Base-by-base conservation (phyloP, 2,888 invertebrate species). In the Toxonevra muliebris region DNA sequence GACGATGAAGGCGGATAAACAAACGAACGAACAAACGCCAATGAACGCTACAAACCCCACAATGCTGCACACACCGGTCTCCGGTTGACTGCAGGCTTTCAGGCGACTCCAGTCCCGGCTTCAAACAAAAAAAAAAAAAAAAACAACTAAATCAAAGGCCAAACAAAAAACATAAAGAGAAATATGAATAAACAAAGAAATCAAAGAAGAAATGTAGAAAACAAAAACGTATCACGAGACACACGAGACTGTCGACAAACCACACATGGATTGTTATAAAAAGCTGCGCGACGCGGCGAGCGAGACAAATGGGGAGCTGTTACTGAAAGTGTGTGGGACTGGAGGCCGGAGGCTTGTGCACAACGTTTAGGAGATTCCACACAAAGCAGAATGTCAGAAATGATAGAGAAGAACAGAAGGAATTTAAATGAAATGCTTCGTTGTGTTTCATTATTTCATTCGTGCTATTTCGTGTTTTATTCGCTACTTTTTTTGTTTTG, bases 21-120 rank as follows among this genome's bases (percentile, higher is more conserved):
- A n/a, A n/a, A n/a, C 40, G 55, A 69, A 73, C 71, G 54, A 74
- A 75, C 61, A 66, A 62, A 13, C 68, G 65, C 20, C 75, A 66
- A 64, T 71, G 68, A 69, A 69, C 68, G 72, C 65, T 65, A 71
- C 71, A 61, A 17, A 41, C 15, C 40, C 40, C 10, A 64, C 61
- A 43, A 15, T 66, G 72, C 73, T 73, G 73, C 71, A 71, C 71
- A 71, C 73, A 70, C 73, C 66, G 70, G 48, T 48, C 48, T 15
- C 48, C 48, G 13, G 48, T 12, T 48, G 4, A n/a, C 8, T 48
- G 15, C 8, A 15, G 48, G 48, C 48, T n/a, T 12, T n/a, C 48
- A 30, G 53, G 40, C 61, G 52, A 48, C 41, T 41, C 30, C 12
- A 42, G 43, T 19, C 11, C 15, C 11, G 11, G 19, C n/a, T n/a